phyloP scores from a whole-genome alignment of 2,797 vertebrate genomes.

The Melanotaenia trifasciata region DNA sequence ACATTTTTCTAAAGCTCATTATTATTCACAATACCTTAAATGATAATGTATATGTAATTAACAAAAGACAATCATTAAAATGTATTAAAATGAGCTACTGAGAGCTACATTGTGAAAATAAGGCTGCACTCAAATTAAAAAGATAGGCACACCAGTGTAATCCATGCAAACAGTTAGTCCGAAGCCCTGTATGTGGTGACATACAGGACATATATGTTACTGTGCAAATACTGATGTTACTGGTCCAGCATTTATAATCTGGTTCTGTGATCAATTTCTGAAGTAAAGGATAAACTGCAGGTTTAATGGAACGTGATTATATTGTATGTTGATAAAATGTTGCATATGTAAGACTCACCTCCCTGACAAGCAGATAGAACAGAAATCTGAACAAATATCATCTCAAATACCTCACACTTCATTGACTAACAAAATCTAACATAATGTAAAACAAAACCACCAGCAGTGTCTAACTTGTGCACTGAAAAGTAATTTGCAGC shows the following conservation, averaged over 20 bases:
- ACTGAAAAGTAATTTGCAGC: not conserved
- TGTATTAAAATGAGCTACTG: too few relatives aligned
- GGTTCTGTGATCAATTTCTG: not conserved
- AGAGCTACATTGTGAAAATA: not conserved
- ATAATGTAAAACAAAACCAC: not conserved
- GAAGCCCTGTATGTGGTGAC: too few relatives aligned
- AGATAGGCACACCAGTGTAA: too few relatives aligned
- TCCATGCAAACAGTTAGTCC: too few relatives aligned
- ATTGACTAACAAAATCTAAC: not conserved
- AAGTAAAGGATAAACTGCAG: conserved; percentile 1
- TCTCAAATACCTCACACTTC: not conserved
- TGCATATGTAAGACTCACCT: not conserved
- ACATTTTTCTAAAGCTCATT: too few relatives aligned
- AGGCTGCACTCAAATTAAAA: too few relatives aligned
- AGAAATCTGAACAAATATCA: conserved; percentile 1
- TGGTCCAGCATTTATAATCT: not conserved
- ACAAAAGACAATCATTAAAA: too few relatives aligned
- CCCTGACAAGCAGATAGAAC: not conserved
- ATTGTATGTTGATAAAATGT: not conserved
- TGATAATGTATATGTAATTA: too few relatives aligned
- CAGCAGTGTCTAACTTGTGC: not conserved
- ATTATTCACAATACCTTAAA: too few relatives aligned
- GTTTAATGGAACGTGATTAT: too few relatives aligned
- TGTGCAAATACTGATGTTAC: not conserved
- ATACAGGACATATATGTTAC: not conserved